phyloP scores from a whole-genome alignment of 2,888 invertebrate genomes.

The Cerceris ruficornis region DNA sequence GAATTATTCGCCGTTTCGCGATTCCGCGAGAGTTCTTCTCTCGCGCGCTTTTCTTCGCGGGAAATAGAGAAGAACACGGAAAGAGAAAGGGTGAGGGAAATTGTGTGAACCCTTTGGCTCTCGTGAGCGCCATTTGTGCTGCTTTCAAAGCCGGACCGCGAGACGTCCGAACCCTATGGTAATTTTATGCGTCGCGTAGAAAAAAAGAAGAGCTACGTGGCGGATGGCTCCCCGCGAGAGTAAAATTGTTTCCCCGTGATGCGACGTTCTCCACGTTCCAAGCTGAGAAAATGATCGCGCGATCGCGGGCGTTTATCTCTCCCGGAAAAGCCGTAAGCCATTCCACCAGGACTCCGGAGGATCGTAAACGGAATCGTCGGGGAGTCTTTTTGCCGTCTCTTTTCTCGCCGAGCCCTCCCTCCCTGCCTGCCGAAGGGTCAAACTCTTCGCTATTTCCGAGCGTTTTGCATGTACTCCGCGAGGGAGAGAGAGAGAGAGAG shows the following conservation, averaged over 20 bases:
- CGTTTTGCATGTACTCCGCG: too few species aligned
- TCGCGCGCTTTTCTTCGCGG: too few species aligned
- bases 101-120: too few species aligned
- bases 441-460: conserved; percentile 2
- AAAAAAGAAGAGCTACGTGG: not conserved
- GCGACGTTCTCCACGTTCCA: not conserved
- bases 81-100: too few species aligned
- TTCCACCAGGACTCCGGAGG: conserved; percentile 11
- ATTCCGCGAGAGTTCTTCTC: too few species aligned
- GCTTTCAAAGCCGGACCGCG: too few species aligned
- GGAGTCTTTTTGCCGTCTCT: conserved; percentile 24
- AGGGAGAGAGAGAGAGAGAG: too few species aligned
- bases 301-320: conserved; percentile 18
- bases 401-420: not conserved
- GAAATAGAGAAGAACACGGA: too few species aligned
- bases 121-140: too few species aligned
- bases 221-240: not conserved
- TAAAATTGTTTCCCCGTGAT: not conserved
- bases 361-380: conserved; percentile 44
- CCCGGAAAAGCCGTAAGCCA: conserved; percentile 3
- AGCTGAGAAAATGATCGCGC: not conserved
- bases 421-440: not conserved
- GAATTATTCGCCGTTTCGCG: too few species aligned
- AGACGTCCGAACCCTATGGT: not conserved
- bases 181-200: not conserved